Evolutionary conservation across 2,797 vertebrate species (phyloP), one percentile per base, ranked within the genome.

Genomic region (Phoeniculus purpureus): DNA sequence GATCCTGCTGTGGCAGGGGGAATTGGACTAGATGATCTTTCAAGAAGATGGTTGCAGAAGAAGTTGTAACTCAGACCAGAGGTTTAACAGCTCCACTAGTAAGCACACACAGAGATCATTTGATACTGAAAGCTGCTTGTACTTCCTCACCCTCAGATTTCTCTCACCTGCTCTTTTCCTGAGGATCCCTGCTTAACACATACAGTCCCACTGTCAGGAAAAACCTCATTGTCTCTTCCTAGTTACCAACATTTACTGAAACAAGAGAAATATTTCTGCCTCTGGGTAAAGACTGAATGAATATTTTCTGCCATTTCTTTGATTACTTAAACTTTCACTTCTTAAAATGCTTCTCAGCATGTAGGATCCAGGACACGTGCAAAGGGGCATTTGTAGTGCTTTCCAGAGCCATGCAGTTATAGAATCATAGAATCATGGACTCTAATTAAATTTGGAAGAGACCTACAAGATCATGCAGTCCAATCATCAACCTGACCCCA

Each of bases 291-390:
- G 48, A 81, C 2, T 8, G 16, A 55, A 55, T 6, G 5, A 6
- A 34, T 65, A 3, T 4, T 20, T 85, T 89, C 79, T 84, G 48
- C 51, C 25, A 22, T 64, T 85, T 55, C 7, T 22, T 76, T 29
- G 7, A 5, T 27, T 22, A 21, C 45, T 73, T 15, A 64, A n/a
- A 13, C 29, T 37, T 37, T 37, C 64, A 5, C 0, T 0, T 22
- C 87, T 68, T 9, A 40, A 85, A 76, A 31, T 1, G 11, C 9
- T 20, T 68, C 16, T 61, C 26, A 71, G 54, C 61, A 6, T 1
- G 1, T 6, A 7, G 0, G 0, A 3, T 9, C 40, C 61, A 31
- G 70, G 29, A 74, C 58, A 11, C 14, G 54, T 5, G 23, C 37
- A 72, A 29, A 66, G 29, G 21, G 34, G 48, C 31, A 21, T 6